phyloP scores from a whole-genome alignment of 2,113 vertebrate species.

The Hydropotes inermis region DNA sequence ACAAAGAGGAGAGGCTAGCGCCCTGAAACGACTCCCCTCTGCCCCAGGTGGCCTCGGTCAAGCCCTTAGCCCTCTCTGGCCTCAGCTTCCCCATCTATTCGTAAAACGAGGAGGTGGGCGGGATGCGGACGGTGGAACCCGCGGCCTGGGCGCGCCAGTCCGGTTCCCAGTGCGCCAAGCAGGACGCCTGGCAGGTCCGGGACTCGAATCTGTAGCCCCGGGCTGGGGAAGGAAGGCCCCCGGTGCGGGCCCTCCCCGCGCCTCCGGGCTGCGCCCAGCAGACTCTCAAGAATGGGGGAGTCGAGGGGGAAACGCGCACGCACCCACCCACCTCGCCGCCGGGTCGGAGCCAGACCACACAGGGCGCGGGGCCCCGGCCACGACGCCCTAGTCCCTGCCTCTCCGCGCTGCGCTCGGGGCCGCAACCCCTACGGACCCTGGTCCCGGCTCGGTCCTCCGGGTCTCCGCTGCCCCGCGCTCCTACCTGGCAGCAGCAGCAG shows the following conservation, averaged over 20 bases:
- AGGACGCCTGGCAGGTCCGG: neutral
- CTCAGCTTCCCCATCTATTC: neutral
- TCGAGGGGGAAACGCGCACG: rapidly evolving
- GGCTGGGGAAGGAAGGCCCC: neutral
- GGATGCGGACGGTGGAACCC: neutral
- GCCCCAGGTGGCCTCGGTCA: neutral
- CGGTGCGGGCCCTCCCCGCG: neutral
- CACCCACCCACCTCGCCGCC: neutral
- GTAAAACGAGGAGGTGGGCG: neutral
- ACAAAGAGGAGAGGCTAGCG: neutral
- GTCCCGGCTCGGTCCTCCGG: neutral
- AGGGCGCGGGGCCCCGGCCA: too few relatives aligned
- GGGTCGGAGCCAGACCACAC: neutral
- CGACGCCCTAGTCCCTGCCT: neutral
- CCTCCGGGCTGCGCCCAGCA: neutral
- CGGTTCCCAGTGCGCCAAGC: neutral
- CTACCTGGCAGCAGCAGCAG: conserved; percentile 15
- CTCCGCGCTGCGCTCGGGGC: neutral
- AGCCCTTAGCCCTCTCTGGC: neutral
- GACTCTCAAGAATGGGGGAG: neutral
- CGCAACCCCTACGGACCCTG: neutral
- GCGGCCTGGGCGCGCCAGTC: neutral
- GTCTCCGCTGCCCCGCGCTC: neutral
- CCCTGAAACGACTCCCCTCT: neutral
- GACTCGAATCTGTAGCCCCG: neutral